Conservation (phyloP, 2,888 invertebrate species). For the Melieria crassipennis region DNA sequence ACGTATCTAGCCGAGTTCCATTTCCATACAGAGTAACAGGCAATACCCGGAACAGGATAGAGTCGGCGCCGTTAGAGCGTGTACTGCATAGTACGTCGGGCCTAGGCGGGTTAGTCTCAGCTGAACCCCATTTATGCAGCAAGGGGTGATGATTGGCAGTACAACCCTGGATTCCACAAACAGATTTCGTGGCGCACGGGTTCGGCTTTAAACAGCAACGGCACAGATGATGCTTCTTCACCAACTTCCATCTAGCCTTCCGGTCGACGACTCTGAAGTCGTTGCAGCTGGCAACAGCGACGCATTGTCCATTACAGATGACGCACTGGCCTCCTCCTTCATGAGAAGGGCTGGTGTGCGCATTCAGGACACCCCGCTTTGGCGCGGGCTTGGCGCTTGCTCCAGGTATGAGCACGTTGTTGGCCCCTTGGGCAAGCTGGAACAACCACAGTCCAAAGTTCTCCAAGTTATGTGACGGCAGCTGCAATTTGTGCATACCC, state of each 20-base stretch:
- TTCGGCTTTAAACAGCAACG: conserved; percentile 22
- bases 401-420: conserved; percentile 29
- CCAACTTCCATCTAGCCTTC: conserved; percentile 25
- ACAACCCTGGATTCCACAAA: conserved; percentile 31
- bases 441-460: conserved; percentile 35
- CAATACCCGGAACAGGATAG: conserved; percentile 35
- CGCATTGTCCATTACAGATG: conserved; percentile 29
- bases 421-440: conserved; percentile 33
- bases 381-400: conserved; percentile 5
- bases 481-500: conserved; percentile 34
- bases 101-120: not conserved
- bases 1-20: conserved; percentile 34
- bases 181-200: conserved; percentile 17
- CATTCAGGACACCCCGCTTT: conserved; percentile 32
- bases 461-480: conserved; percentile 23
- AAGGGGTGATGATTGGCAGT: conserved; percentile 18
- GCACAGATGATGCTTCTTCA: conserved; percentile 27
- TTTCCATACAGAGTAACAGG: conserved; percentile 38
- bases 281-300: conserved; percentile 18
- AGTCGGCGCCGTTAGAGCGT: not conserved
- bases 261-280: conserved; percentile 21
- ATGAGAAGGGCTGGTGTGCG: not conserved
- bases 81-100: not conserved
- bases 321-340: conserved; percentile 6
- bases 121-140: conserved; percentile 26